Base-by-base conservation (phyloP, 2,797 vertebrate species). In the Dermochelys coriacea region DNA sequence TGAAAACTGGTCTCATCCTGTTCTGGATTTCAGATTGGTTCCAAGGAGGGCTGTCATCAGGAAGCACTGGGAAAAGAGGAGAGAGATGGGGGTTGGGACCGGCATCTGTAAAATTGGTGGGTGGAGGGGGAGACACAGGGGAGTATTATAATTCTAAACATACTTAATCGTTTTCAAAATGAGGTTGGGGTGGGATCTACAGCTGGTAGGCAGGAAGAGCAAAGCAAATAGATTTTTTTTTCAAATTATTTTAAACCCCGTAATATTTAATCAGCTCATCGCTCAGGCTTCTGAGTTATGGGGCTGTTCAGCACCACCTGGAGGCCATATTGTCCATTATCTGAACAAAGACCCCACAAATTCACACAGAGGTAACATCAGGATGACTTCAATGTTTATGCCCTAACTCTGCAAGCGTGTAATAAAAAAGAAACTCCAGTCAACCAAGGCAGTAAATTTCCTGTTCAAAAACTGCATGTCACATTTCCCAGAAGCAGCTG, bases 11-110 rank as follows among this genome's bases (percentile, higher is more conserved):
- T 61, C 79, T 94, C 91, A 92, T 90, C 90, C 90, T 91, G 55
- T 82, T 95, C 95, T 94, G 96, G 93, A 94, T 95, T 95, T 96
- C 94, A 95, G 94, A 96, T 92, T 8, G 91, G 95, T 97, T 97
- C 93, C 91, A 94, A 52, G 51, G 59, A 96, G 84, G 84, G 88
- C 94, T 95, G 93, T 85, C 85, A 84, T 54, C 59, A 4, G 15
- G 78, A 96, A 94, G 96, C 95, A 96, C 93, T 27, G 0, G 78
- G 4, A 77, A 29, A 27, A 47, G 74, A 77, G 45, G 15, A 31
- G 11, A 49, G 27, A 77, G 47, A 49, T 31, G 74, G 45, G 74
- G 74, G 8, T 8, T 49, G 71, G 25, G 12, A 75, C 25, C 4
- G 7, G 12, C 14, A 49, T 47, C 15, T 71, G 45, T 12, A 31